Percentiles rank a stretch among this genome's conserved stretches.
Evolutionary conservation across 2,797 vertebrate genomes (phyloP).

Genomic region (Otus scops): DNA sequence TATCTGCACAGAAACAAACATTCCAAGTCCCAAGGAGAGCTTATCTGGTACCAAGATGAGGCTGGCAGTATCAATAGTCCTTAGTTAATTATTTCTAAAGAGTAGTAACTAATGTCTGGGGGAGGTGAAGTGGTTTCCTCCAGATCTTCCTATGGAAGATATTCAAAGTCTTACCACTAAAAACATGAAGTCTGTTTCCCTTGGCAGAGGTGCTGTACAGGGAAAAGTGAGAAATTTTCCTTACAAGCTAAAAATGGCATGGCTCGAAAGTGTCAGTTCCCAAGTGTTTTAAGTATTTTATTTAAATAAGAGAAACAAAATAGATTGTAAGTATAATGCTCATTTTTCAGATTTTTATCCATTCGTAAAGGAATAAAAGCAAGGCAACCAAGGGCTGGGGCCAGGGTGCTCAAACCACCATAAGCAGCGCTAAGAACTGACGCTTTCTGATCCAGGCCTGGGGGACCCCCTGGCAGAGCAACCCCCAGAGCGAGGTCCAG

Average conservation of each 20-base stretch:
- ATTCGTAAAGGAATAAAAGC: background rate
- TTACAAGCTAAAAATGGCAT: background rate
- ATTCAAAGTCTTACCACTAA: background rate
- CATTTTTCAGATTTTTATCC: background rate
- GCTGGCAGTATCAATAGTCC: background rate
- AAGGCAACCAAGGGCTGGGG: background rate
- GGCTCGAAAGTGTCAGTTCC: background rate
- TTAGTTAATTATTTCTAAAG: slow-evolving; percentile 60
- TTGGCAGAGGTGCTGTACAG: background rate
- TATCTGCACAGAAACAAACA: background rate
- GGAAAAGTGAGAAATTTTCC: background rate
- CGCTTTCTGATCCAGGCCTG: background rate
- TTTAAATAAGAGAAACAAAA: background rate
- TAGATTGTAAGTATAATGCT: accelerated
- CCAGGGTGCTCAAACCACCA: accelerated
- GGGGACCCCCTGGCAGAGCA: background rate
- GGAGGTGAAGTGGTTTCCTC: background rate
- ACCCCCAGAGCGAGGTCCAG: background rate
- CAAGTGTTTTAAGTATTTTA: background rate
- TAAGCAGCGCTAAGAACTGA: accelerated
- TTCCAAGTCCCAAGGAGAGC: background rate
- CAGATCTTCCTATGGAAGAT: background rate
- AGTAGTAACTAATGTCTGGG: background rate
- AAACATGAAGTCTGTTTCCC: background rate
- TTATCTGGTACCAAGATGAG: background rate